Conservation (phyloP, 2,888 invertebrate genomes). For the Labia minor region DNA sequence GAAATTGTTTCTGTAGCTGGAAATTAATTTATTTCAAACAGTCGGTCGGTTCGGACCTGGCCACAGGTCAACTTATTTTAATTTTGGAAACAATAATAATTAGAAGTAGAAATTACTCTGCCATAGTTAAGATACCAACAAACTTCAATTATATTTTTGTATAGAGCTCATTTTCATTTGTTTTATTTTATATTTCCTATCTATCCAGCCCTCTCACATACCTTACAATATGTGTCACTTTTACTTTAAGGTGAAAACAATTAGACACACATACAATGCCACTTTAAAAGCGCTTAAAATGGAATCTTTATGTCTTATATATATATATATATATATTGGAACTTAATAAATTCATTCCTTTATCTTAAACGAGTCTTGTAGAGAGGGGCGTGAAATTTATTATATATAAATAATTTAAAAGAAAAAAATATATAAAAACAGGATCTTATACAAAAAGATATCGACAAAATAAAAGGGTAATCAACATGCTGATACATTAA, state of each 20-base stretch:
- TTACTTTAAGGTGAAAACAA: conserved; percentile 13
- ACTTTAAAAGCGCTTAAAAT: not conserved
- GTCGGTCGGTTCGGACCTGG: too few species aligned
- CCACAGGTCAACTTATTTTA: too few species aligned
- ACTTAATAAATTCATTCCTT: conserved; percentile 6
- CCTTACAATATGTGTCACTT: not conserved
- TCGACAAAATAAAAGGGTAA: not conserved
- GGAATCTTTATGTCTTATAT: not conserved
- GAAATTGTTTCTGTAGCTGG: too few species aligned
- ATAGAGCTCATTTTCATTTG: too few species aligned
- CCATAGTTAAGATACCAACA: too few species aligned
- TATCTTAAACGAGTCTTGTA: conserved; percentile 13
- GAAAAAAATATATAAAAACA: not conserved
- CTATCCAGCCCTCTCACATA: not conserved
- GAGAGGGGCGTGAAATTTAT: too few species aligned
- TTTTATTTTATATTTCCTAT: too few species aligned
- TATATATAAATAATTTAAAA: not conserved
- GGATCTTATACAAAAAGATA: not conserved
- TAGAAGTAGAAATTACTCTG: too few species aligned
- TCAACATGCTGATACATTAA: not conserved
- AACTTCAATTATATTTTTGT: too few species aligned
- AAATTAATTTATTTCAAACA: too few species aligned
- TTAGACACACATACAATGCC: not conserved
- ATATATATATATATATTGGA: too few species aligned
- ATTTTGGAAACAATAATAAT: too few species aligned